Conservation (phyloP, 2,113 vertebrate species). For the Smithornis capensis region DNA sequence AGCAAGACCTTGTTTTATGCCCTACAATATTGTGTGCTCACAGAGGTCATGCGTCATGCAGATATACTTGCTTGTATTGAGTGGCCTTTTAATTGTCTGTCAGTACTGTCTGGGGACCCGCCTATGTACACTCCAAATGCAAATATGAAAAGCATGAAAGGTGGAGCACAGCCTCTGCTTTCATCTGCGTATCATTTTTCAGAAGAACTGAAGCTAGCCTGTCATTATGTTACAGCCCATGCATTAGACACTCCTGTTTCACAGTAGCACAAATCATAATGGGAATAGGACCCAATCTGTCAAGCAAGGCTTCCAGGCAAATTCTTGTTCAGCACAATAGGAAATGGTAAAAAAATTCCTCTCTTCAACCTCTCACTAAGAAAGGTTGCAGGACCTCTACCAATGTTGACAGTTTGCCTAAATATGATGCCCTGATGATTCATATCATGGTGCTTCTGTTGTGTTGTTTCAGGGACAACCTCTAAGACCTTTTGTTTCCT, state of each 20-base stretch:
- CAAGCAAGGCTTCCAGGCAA: constrained; percentile 81
- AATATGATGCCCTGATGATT: constrained; percentile 55
- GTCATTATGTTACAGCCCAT: constrained; percentile 81
- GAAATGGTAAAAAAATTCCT: constrained; percentile 70
- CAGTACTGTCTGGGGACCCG: constrained; percentile 81
- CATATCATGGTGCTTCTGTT: constrained; percentile 21
- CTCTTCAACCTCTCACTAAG: neutral
- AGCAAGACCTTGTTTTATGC: constrained; percentile 78
- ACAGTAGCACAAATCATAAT: constrained; percentile 73
- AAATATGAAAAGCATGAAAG: constrained; percentile 87
- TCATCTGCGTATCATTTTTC: constrained; percentile 87
- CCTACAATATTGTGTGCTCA: constrained; percentile 76
- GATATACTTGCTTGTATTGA: constrained; percentile 80
- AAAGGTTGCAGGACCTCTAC: constrained; percentile 64
- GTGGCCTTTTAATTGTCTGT: constrained; percentile 87
- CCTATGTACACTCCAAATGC: constrained; percentile 79
- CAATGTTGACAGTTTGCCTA: constrained; percentile 56
- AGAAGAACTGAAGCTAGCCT: constrained; percentile 73
- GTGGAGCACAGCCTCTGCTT: constrained; percentile 81
- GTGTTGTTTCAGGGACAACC: constrained; percentile 51
- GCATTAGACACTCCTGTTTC: constrained; percentile 82
- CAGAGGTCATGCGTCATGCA: constrained; percentile 82
- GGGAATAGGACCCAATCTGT: constrained; percentile 78
- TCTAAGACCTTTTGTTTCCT: neutral
- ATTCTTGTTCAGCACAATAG: constrained; percentile 78